phyloP scores from a whole-genome alignment of 2,888 invertebrate species.

The Eupithecia exiguata region DNA sequence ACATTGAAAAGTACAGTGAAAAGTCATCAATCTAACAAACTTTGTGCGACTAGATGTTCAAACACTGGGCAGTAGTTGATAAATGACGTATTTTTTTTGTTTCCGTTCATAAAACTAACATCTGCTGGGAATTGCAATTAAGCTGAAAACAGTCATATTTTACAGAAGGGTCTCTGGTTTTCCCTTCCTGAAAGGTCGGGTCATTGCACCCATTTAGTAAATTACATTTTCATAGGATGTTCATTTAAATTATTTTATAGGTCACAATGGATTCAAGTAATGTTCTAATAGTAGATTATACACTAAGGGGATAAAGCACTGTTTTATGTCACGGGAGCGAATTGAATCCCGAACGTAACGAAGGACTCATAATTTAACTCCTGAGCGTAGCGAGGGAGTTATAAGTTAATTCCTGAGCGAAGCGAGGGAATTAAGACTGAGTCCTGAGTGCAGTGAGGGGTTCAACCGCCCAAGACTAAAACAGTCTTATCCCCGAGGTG shows the following conservation, averaged over 20 bases:
- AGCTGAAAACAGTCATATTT: conserved; percentile 33
- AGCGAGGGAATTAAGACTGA: no score
- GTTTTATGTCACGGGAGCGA: no score
- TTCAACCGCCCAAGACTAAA: no score
- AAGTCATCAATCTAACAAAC: background rate
- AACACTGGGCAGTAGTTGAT: background rate
- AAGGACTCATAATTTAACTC: no score
- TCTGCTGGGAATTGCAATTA: conserved; percentile 36
- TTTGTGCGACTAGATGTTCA: background rate
- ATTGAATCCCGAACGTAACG: no score
- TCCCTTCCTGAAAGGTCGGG: conserved; percentile 28
- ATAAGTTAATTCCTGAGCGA: no score
- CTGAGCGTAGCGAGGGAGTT: no score
- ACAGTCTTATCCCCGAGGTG: no score
- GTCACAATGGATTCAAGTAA: conserved; percentile 1
- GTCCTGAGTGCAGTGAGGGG: no score
- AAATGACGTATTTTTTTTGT: conserved; percentile 5
- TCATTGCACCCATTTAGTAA: conserved; percentile 36
- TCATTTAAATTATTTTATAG: conserved; percentile 14
- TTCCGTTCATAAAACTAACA: conserved; percentile 35
- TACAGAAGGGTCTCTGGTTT: conserved; percentile 32
- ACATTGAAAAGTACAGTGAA: background rate
- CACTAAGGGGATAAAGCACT: no score
- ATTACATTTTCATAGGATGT: conserved; percentile 19
- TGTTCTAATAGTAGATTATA: no score